Base-by-base conservation (phyloP, 2,888 invertebrate genomes). In the Nemotelus nigrinus region DNA sequence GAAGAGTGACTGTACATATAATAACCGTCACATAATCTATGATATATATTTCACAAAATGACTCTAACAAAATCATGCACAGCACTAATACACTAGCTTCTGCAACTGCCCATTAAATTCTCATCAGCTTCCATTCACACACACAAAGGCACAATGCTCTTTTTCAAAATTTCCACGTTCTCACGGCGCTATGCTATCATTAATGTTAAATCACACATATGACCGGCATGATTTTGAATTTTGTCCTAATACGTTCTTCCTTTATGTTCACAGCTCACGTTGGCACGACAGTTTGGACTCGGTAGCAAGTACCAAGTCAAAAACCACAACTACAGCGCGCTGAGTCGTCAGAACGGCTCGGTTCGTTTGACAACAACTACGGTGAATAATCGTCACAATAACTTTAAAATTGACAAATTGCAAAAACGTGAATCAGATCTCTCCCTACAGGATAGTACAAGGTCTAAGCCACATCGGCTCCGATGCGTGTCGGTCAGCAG, bases 361-460 rank as follows among this genome's bases (percentile, higher is more conserved):
- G 80, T 87, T 81, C 84, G 86, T 39, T 82, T 85, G 78, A 84
- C 86, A 78, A 85, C 86, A 77, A 70, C 70, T 43, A 84, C 84
- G 83, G 86, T 86, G 81, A 86, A 83, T 84, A 84, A 82, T 81
- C 86, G 86, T 82, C 85, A 70, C 85, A 79, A 81, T 85, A 81
- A 85, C 85, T 79, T 85, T 71, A 65, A 39, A 48, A 85, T 85
- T 81, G 84, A 85, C 72, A 85, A 86, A 82, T 84, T 86, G 80
- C 85, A 85, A 76, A 86, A 85, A 82, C 85, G 85, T 81, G 86
- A 86, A 81, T 85, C 84, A 81, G 84, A 82, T 81, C 84, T 86
- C 81, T 82, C 86, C 81, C 86, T 85, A 82, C 86, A 86, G 84
- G 86, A 86, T 55, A 58, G 71, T n/a, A 39, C 80, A 45, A 74